Evolutionary conservation across 2,797 vertebrate genomes (phyloP).

Genomic region (Sebastes iracundus): DNA sequence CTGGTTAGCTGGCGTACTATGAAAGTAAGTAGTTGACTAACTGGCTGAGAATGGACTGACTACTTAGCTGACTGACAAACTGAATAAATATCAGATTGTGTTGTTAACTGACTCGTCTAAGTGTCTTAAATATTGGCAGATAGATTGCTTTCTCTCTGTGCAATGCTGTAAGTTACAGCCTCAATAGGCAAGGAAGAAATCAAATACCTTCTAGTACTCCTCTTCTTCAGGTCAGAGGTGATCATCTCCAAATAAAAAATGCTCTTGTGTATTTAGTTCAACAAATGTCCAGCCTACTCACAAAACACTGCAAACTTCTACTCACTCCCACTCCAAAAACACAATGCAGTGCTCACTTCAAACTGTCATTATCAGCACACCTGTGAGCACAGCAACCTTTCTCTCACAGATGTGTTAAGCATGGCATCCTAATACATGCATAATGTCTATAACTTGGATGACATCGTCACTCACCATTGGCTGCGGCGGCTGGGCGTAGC

Average conservation of each 20-base stretch:
- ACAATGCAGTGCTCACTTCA: conserved; percentile 33
- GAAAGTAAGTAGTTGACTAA: neutral
- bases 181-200: neutral
- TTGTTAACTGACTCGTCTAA: neutral
- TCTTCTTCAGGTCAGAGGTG: conserved; percentile 1
- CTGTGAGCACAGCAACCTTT: neutral
- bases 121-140: neutral
- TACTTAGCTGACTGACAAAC: neutral
- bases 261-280: conserved; percentile 6
- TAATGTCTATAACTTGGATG: neutral
- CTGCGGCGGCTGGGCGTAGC: conserved; percentile 82
- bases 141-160: neutral
- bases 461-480: conserved; percentile 87
- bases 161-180: neutral
- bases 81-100: neutral
- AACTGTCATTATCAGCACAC: conserved; percentile 9
- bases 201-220: conserved; percentile 2
- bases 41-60: neutral
- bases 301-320: conserved; percentile 50
- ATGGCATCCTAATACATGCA: neutral
- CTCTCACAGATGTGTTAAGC: neutral
- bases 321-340: conserved; percentile 36
- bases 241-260: neutral
- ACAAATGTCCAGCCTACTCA: neutral
- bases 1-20: neutral